A percentile compares a stretch with the other conserved stretches of the same genome.
Conservation (phyloP, 2,888 invertebrate genomes). For the Cordylochernes scorpioides region DNA sequence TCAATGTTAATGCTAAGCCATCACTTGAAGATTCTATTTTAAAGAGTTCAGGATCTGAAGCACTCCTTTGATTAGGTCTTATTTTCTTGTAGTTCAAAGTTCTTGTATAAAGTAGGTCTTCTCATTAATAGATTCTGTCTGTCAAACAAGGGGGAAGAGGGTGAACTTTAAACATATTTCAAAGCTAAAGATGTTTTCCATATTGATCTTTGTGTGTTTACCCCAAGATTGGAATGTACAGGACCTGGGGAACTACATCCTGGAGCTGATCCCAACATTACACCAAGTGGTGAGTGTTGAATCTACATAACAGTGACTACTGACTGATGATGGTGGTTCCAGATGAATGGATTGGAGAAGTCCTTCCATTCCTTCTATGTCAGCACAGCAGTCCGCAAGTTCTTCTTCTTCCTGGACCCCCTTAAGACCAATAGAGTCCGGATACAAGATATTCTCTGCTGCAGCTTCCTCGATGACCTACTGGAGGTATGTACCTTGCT, state of each 20-base stretch:
- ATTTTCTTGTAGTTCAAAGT: too few species aligned
- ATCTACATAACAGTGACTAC: conserved; percentile 12
- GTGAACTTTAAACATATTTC: too few species aligned
- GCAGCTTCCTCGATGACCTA: conserved; percentile 70
- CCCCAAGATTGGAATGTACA: too few species aligned
- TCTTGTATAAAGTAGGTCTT: conserved; percentile 2
- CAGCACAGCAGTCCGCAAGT: conserved; percentile 80
- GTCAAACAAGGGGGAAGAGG: too few species aligned
- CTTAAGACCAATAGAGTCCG: conserved; percentile 57
- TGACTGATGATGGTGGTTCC: conserved; percentile 1
- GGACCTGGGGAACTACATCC: conserved; percentile 82
- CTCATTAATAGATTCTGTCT: too few species aligned
- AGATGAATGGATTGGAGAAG: conserved; percentile 55
- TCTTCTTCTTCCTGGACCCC: conserved; percentile 82
- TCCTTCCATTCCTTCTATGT: conserved; percentile 88
- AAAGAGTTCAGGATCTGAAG: too few species aligned
- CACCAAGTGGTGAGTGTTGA: conserved; percentile 33
- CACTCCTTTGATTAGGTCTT: too few species aligned
- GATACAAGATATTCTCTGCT: conserved; percentile 69
- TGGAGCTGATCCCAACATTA: conserved; percentile 69
- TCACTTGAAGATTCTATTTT: too few species aligned
- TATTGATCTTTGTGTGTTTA: too few species aligned
- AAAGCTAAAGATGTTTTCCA: too few species aligned
- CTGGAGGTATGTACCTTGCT: conserved; percentile 37
- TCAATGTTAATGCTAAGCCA: too few species aligned